Conservation (phyloP, 2,113 vertebrate species). For the Actenoides hombroni region DNA sequence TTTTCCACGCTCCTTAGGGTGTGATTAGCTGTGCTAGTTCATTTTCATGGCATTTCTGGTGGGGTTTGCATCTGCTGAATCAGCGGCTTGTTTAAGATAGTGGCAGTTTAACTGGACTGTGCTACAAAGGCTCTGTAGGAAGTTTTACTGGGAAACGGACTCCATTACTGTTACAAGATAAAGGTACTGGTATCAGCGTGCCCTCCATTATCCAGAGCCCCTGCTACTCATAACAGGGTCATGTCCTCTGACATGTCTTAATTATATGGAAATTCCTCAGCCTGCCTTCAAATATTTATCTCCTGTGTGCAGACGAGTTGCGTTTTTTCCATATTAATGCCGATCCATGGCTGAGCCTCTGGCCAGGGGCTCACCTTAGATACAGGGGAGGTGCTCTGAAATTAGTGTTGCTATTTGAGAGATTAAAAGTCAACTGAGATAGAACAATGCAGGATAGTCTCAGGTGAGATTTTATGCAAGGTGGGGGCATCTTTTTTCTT, state of each 20-base stretch:
- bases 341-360: background rate
- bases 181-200: background rate
- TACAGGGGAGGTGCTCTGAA: background rate
- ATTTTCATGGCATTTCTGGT: background rate
- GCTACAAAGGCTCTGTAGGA: background rate
- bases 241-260: background rate
- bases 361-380: slow-evolving; percentile 10
- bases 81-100: background rate
- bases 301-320: background rate
- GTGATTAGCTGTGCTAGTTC: background rate
- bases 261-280: slow-evolving; percentile 22
- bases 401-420: background rate
- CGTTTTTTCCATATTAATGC: background rate
- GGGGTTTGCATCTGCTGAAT: background rate
- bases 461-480: background rate
- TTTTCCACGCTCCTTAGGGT: background rate
- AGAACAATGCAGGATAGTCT: background rate
- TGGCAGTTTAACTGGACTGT: background rate
- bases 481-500: background rate
- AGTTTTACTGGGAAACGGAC: background rate
- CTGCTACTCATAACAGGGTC: background rate
- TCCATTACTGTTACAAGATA: background rate
- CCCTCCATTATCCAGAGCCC: background rate
- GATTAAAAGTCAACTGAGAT: background rate
- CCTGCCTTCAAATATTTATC: slow-evolving; percentile 38